Base-by-base conservation (phyloP, 2,113 vertebrate species). In the Podarcis muralis region DNA sequence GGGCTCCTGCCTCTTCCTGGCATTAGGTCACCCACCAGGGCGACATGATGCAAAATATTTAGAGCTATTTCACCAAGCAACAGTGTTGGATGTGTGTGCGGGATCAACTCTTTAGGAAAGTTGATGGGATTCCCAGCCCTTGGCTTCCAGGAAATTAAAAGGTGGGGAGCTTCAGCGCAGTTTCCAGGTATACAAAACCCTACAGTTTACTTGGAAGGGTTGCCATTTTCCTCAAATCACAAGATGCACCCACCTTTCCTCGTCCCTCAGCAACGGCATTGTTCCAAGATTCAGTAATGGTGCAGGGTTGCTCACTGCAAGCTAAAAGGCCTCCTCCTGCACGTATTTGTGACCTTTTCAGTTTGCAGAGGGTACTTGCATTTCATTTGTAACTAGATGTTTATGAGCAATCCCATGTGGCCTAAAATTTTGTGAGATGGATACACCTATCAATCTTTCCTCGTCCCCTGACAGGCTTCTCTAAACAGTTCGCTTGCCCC, bases 1-100 rank as follows among this genome's bases (percentile, higher is more conserved):
- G 71, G 71, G 59, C 30, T 30, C 13, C 13, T 0, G 3, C 71
- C 1, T 18, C 30, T 32, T 15, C 11, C 59, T 62, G 59, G 18
- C 59, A 1, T 20, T 5, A 72, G 32, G 30, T 32, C 16, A 72
- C 30, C 71, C 30, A 32, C 13, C 30, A 72, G 71, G 30, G 71
- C 13, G n/a, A 12, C 13, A 0, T 72, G 13, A n/a, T 72, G 71
- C 30, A 88, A 92, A 93, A 2, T 92, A 88, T 89, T 93, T 91
- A 92, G 72, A 87, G 72, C 3, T 87, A 62, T 75, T 48, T 91
- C 77, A 92, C 83, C 75, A 84, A 88, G 84, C 84, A 91, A 65
- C 20, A 7, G 37, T 57, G 88, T 78, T 53, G 75, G 75, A 27
- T 20, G 37, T 43, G 3, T 23, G 75, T 37, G 35, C 1, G 5